A percentile compares a stretch with the other conserved stretches of the same genome.
Evolutionary conservation across 92 coral and sea anemone genomes (phyloP).

Genomic region (Heliopora coerulea): DNA sequence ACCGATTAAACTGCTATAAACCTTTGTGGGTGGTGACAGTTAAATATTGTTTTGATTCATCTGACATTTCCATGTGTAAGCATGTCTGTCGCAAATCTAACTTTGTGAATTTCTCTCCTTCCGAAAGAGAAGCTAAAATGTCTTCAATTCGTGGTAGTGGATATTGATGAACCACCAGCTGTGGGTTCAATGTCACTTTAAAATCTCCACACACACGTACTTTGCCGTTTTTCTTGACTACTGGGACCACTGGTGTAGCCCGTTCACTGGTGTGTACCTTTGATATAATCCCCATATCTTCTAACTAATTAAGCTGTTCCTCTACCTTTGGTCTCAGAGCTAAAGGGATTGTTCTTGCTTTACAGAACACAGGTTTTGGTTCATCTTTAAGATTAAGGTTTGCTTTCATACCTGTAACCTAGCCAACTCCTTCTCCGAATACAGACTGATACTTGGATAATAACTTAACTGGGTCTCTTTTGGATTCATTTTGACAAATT

Average conservation of each 20-base stretch:
- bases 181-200: slow-evolving; percentile 31
- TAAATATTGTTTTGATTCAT: slow-evolving; percentile 30
- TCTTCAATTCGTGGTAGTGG: slow-evolving; percentile 37
- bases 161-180: slow-evolving; percentile 10
- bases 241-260: slow-evolving; percentile 38
- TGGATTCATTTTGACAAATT: background rate
- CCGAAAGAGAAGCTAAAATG: slow-evolving; percentile 18
- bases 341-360: background rate
- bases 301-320: background rate
- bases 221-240: background rate
- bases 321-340: slow-evolving; percentile 1
- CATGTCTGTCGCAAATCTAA: slow-evolving; percentile 59
- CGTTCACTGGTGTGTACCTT: slow-evolving; percentile 5
- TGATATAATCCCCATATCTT: background rate
- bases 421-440: slow-evolving; percentile 6
- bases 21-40: slow-evolving; percentile 56
- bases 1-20: slow-evolving; percentile 47
- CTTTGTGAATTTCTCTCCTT: slow-evolving; percentile 44
- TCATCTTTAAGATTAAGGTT: slow-evolving; percentile 3
- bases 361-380: background rate
- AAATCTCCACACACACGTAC: slow-evolving; percentile 27
- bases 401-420: slow-evolving; percentile 4
- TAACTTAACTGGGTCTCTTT: background rate
- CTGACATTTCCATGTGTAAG: slow-evolving; percentile 58
- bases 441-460: slow-evolving; percentile 4